These are phyloP conservation scores for Phacellophora camtschatica DNA, from an alignment of 30 jellyfish, hydroid and myxozoan species.

Conservation along the genomic window DNA sequence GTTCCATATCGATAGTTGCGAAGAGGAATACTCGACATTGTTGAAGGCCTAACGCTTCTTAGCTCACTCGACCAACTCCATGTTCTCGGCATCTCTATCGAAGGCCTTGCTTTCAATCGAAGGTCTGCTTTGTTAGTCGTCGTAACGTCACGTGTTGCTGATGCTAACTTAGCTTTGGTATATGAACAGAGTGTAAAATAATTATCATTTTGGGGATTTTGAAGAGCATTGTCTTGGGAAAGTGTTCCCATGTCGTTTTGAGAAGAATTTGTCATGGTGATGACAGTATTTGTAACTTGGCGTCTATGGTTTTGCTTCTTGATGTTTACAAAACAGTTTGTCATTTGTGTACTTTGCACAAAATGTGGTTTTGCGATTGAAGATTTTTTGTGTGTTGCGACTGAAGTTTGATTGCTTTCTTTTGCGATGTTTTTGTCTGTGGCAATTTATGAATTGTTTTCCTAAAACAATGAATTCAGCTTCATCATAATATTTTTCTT, in stretches of 20 bases:
- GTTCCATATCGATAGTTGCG: constrained; percentile 47
- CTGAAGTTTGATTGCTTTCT: too few species aligned
- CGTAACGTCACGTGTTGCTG: constrained; percentile 15
- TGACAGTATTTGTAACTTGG: too few species aligned
- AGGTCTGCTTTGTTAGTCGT: constrained; percentile 25
- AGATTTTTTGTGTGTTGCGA: too few species aligned
- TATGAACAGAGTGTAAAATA: constrained; percentile 12
- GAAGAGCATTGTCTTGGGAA: not conserved
- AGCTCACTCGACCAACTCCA: constrained; percentile 25
- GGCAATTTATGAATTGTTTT: too few species aligned
- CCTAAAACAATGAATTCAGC: too few species aligned
- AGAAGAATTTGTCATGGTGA: constrained; percentile 18
- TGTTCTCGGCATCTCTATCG: constrained; percentile 7
- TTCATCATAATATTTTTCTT: too few species aligned
- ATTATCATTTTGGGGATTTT: not conserved
- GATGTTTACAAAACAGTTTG: too few species aligned
- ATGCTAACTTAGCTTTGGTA: not conserved
- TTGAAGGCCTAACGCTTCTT: not conserved
- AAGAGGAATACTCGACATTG: not conserved
- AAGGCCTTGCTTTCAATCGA: constrained; percentile 43
- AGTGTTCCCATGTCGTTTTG: too few species aligned
- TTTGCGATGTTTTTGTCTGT: too few species aligned
- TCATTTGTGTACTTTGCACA: too few species aligned
- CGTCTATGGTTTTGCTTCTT: too few species aligned
- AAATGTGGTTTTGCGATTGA: too few species aligned